Evolutionary conservation across 2,113 vertebrate genomes (phyloP).

Genomic region (human (Homo sapiens)): DNA sequence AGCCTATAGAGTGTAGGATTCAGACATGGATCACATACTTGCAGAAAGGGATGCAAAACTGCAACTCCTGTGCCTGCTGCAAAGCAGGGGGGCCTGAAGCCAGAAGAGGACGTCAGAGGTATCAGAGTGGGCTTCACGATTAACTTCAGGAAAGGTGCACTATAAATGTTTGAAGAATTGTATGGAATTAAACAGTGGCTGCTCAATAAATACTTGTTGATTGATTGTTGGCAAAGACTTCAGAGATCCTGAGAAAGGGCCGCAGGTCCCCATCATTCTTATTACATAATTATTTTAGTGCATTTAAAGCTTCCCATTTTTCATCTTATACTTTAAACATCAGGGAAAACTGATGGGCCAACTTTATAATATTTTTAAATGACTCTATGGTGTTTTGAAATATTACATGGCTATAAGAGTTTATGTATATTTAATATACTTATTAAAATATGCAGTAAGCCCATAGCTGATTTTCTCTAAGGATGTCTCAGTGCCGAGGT

Average conservation of each 20-base stretch:
- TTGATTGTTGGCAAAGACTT: constrained; percentile 65
- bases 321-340: constrained; percentile 76
- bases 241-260: constrained; percentile 44
- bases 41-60: neutral
- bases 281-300: constrained; percentile 72
- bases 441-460: constrained; percentile 77
- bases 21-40: neutral
- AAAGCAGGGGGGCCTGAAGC: neutral
- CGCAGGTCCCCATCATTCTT: constrained; percentile 63
- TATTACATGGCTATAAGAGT: constrained; percentile 70
- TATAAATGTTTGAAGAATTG: constrained; percentile 53
- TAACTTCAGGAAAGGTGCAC: neutral
- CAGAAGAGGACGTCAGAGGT: neutral
- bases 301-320: constrained; percentile 73
- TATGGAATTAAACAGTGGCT: constrained; percentile 42
- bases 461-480: constrained; percentile 75
- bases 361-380: constrained; percentile 77
- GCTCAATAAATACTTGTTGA: constrained; percentile 69
- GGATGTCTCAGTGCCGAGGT: constrained; percentile 67
- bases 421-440: constrained; percentile 79
- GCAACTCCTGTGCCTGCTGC: neutral
- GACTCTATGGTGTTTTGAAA: constrained; percentile 68
- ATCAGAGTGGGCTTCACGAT: neutral
- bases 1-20: neutral
- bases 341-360: constrained; percentile 70